Evolutionary conservation across 2,113 vertebrate species (phyloP).

Genomic region (Burhinus bistriatus): DNA sequence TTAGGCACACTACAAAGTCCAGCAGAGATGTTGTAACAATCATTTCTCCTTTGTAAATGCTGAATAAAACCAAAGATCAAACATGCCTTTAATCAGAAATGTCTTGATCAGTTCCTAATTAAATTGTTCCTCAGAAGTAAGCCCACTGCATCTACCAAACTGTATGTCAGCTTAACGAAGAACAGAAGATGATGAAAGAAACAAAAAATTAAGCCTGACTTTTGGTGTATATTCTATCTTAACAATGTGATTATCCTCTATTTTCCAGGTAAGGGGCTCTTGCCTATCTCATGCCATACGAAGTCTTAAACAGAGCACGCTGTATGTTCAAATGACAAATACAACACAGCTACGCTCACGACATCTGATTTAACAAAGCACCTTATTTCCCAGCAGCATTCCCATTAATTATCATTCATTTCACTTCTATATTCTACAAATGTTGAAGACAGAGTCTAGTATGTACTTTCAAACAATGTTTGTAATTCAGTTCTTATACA

Average conservation of each 20-base stretch:
- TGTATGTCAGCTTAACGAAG: not conserved
- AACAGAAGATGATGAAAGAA: not conserved
- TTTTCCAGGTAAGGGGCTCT: not conserved
- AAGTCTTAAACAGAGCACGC: not conserved
- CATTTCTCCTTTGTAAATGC: not conserved
- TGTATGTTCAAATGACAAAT: not conserved
- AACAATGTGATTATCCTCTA: not conserved
- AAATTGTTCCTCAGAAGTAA: not conserved
- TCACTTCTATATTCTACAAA: not conserved
- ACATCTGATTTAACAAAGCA: not conserved
- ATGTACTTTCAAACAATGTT: not conserved
- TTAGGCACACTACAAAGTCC: not conserved
- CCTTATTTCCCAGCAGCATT: not conserved
- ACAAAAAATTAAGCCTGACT: not conserved
- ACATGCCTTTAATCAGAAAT: not conserved
- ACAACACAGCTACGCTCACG: not conserved
- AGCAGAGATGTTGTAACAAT: not conserved
- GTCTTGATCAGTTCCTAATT: not conserved
- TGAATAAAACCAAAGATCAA: constrained; percentile 4
- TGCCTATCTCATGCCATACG: not conserved
- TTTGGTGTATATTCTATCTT: not conserved
- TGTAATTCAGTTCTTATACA: not conserved
- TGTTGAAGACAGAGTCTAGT: not conserved
- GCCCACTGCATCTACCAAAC: not conserved
- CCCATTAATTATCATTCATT: not conserved